Evolutionary conservation across 2,888 invertebrate genomes (phyloP).

Genomic region (Drosophila atripex): DNA sequence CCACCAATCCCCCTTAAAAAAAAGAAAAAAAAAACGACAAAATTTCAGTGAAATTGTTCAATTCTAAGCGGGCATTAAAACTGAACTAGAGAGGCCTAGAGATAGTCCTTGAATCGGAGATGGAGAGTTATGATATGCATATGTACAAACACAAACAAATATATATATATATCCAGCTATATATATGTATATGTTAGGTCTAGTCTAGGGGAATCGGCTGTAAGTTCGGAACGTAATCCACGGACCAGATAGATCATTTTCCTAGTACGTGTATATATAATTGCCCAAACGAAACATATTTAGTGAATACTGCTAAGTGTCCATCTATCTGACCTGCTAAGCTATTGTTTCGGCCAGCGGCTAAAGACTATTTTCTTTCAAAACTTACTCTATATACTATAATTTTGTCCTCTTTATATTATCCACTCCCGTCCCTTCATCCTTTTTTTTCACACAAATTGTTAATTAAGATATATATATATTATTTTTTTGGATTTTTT

Average conservation of each 20-base stretch:
- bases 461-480: neutral
- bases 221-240: neutral
- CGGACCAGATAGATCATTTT: neutral
- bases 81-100: neutral
- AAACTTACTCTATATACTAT: neutral
- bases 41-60: slow-evolving; percentile 57
- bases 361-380: too few relatives aligned
- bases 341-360: too few relatives aligned
- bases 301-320: slow-evolving; percentile 6
- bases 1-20: neutral
- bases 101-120: neutral
- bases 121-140: slow-evolving; percentile 12
- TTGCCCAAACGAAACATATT: slow-evolving; percentile 15
- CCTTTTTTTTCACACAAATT: neutral
- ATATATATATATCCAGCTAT: slow-evolving; percentile 6
- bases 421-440: neutral
- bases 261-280: slow-evolving; percentile 12
- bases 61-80: slow-evolving; percentile 29
- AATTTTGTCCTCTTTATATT: neutral
- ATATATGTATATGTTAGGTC: slow-evolving; percentile 7
- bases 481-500: too few relatives aligned
- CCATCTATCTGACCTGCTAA: neutral
- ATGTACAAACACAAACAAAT: slow-evolving; percentile 15
- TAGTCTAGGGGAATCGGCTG: neutral
- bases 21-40: too few relatives aligned